A percentile compares a stretch with the other conserved stretches of the same genome.
phyloP scores from a whole-genome alignment of 2,888 invertebrate species.

The Trichopria drosophilae region DNA sequence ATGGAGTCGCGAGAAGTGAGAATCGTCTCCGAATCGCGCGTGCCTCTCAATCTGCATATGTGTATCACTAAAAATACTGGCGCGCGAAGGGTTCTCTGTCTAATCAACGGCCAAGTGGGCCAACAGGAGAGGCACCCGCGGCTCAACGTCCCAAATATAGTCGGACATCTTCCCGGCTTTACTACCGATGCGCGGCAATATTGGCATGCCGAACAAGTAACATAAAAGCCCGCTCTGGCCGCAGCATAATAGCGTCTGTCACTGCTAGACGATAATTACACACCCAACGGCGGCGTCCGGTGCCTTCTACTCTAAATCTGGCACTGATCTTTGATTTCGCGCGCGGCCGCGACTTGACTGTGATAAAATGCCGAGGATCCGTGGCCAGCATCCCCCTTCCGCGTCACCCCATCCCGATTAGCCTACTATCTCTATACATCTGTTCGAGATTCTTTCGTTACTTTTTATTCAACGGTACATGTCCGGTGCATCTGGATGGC shows the following conservation, averaged over 20 bases:
- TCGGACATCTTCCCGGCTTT: conserved; percentile 43
- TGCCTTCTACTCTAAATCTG: conserved; percentile 15
- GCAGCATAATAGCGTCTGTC: conserved; percentile 42
- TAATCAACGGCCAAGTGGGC: conserved; percentile 51
- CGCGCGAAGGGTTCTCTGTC: conserved; percentile 27
- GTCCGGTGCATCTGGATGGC: no score
- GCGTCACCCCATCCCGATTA: no score
- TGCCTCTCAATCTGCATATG: no score
- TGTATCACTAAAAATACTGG: conserved; percentile 45
- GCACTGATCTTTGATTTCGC: no score
- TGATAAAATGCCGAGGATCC: no score
- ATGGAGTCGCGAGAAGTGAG: conserved; percentile 32
- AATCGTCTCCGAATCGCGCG: not conserved
- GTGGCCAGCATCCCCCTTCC: no score
- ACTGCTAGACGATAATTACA: conserved; percentile 38
- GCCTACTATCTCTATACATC: no score
- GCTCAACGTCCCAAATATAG: conserved; percentile 52
- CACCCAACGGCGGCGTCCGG: conserved; percentile 25
- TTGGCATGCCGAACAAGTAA: no score
- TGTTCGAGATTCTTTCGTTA: no score
- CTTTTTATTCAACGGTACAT: no score
- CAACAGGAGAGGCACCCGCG: conserved; percentile 38
- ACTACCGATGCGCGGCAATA: conserved; percentile 25
- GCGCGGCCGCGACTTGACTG: no score
- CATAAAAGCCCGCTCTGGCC: no score